Conservation (phyloP, 1,140 invertebrate genomes). For the Euglossa dilemma region DNA sequence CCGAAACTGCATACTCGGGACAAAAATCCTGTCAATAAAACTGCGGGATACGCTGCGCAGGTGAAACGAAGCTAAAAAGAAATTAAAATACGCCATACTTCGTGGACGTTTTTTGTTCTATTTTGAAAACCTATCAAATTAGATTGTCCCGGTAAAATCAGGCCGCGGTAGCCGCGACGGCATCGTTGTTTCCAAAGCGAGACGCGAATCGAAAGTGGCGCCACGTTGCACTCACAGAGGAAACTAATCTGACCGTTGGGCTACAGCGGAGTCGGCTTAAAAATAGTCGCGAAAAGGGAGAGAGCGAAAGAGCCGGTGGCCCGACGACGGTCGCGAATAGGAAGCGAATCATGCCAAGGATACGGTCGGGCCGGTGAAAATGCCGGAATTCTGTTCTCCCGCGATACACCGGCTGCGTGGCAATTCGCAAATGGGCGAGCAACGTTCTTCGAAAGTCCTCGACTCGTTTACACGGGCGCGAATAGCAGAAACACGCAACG, state of each 20-base stretch:
- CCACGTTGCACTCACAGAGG: too few species aligned
- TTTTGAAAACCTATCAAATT: background rate
- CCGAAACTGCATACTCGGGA: background rate
- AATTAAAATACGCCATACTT: background rate
- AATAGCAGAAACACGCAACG: background rate
- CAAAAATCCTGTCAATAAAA: background rate
- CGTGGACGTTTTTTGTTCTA: background rate
- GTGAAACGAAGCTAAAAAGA: background rate
- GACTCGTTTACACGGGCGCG: background rate
- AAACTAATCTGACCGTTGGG: background rate
- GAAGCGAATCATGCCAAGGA: background rate
- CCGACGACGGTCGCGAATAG: background rate
- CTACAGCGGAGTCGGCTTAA: too few species aligned
- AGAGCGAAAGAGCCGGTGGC: background rate
- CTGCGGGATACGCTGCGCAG: background rate
- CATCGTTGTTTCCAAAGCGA: background rate
- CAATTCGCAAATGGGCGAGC: background rate
- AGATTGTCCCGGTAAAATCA: background rate
- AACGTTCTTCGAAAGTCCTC: background rate
- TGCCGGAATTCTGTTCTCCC: too few species aligned
- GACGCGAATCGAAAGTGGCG: background rate
- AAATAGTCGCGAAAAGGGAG: background rate
- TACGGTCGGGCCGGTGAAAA: background rate
- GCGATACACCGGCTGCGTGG: background rate
- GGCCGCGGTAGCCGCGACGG: background rate